These are phyloP conservation scores for Scaptomyza montana DNA, from an alignment of 1,140 invertebrate genomes.

Conservation along the genomic window DNA sequence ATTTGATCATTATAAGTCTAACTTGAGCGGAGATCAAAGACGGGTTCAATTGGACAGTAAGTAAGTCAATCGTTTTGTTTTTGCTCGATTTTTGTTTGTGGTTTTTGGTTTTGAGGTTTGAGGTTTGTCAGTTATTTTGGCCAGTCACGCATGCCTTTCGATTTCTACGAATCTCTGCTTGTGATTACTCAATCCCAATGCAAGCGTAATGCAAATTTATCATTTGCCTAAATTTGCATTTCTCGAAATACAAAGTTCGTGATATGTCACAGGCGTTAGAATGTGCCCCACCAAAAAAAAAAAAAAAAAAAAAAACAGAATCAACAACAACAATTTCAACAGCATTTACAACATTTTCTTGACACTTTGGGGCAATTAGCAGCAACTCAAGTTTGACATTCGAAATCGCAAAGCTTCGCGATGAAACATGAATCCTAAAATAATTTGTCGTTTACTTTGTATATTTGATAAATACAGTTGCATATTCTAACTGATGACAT, in stretches of 20 bases:
- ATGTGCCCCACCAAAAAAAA: conserved; percentile 42
- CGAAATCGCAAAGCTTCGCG: conserved; percentile 21
- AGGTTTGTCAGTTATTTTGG: conserved; percentile 44
- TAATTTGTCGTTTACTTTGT: conserved; percentile 2
- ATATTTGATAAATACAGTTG: background rate
- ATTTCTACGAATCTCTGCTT: conserved; percentile 58
- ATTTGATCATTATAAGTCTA: conserved; percentile 18
- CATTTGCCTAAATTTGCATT: conserved; percentile 62
- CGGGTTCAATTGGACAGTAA: conserved; percentile 45
- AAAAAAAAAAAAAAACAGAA: background rate
- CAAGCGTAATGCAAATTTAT: conserved; percentile 68
- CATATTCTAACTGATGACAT: background rate
- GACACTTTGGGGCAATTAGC: conserved; percentile 50
- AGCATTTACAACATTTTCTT: conserved; percentile 33
- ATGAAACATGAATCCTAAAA: conserved; percentile 10
- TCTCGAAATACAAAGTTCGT: conserved; percentile 60
- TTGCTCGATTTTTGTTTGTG: conserved; percentile 2
- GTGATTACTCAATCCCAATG: conserved; percentile 66
- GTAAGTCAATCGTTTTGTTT: conserved; percentile 38
- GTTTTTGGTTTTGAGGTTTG: conserved; percentile 6
- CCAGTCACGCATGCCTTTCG: conserved; percentile 70
- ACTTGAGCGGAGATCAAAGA: conserved; percentile 20
- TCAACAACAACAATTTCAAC: background rate
- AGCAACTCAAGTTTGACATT: conserved; percentile 33
- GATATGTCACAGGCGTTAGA: conserved; percentile 78